Evolutionary conservation across 2,797 vertebrate species (phyloP), one percentile per base, ranked within the genome.

Genomic region (Enteromius argenteus): DNA sequence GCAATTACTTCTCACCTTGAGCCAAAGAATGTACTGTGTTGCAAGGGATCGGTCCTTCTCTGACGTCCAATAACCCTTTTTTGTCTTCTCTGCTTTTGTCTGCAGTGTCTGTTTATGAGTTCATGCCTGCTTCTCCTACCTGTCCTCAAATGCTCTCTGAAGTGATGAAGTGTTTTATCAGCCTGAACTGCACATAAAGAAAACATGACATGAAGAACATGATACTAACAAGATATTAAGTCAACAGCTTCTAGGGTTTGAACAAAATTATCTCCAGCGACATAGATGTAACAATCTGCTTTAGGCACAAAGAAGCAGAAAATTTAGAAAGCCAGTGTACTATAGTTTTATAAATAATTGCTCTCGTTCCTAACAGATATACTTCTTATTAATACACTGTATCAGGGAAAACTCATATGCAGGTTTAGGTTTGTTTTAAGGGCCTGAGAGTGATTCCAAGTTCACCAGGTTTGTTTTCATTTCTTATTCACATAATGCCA

Each of bases 1-100:
- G 39, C 73, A 81, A 64, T 82, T 62, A 78, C 80, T 77, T 3
- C 74, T 82, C 74, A 78, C 80, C 66, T 77, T 78, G 78, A 78
- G 66, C 23, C 32, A 64, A 64, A 74, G 10, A 53, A 77, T 78
- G 44, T 71, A 21, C 32, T 51, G 17, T 4, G 3, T 69, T 5
- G 56, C 62, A 58, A 62, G 44, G 72, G 49, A 62, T 80, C 5
- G n/a, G 69, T 68, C 60, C 37, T 68, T 76, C 69, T 69, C 9
- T 37, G 13, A 64, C 17, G 1, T 44, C 56, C 53, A 79, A 35
- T 79, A 30, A 62, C 51, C 19, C 19, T 37, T 44, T 60, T 58
- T 80, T 30, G 49, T 35, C 15, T 30, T 37, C 13, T 73, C 83
- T 74, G 56, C 76, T 67, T 67, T 72, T 77, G 51, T 72, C 72